phyloP scores from a whole-genome alignment of 2,113 vertebrate genomes.

The Herpetotheres cachinnans region DNA sequence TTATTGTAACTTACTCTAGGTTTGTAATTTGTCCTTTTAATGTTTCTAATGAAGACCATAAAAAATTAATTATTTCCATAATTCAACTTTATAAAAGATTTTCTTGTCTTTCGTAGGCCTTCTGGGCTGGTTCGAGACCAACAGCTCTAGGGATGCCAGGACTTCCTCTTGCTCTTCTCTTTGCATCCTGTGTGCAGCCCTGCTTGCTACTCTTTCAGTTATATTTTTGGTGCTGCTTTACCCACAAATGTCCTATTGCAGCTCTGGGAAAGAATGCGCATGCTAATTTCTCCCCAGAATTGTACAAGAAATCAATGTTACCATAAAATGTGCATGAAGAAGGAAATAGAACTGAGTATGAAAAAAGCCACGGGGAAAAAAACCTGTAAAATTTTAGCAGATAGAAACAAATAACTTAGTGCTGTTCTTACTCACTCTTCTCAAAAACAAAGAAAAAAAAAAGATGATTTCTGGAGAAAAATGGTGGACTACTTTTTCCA shows the following conservation, averaged over 20 bases:
- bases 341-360: background rate
- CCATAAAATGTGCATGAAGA: background rate
- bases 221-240: background rate
- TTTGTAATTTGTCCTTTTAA: slow-evolving; percentile 17
- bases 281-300: slow-evolving; percentile 6
- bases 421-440: background rate
- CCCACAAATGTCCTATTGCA: background rate
- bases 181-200: background rate
- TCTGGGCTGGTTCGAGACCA: background rate
- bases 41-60: background rate
- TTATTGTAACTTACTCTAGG: background rate
- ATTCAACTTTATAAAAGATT: background rate
- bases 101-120: background rate
- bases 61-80: background rate
- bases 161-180: background rate
- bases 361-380: background rate
- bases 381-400: background rate
- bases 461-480: background rate
- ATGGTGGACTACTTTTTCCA: background rate
- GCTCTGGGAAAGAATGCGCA: background rate
- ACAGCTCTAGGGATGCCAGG: background rate
- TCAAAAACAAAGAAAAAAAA: background rate
- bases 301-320: background rate
- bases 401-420: background rate
- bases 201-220: background rate